Evolutionary conservation across 1,140 invertebrate genomes (phyloP), one percentile per base, ranked within the genome.

Genomic region (Drosophila sechellia): DNA sequence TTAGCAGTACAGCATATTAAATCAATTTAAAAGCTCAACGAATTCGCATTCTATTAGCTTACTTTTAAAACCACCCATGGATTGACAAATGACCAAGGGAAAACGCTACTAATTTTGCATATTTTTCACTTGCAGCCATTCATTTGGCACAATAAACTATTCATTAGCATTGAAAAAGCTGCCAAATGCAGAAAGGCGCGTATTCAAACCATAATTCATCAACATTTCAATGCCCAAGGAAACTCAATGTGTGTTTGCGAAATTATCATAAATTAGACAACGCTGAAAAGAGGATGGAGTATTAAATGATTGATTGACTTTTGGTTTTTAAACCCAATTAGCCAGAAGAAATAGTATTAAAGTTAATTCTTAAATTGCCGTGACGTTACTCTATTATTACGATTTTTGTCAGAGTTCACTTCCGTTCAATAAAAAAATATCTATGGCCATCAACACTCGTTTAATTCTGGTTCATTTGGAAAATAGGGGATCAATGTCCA

Each of bases 81-180:
- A 27, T 63, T 76, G 53, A 76, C 35, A 76, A 77, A 69, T 77
- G n/a, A 27, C 25, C 55, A 17, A 37, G 34, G 13, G 25, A 34
- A 17, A 45, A 15, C 56, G 27, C 22, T 5, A 49, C 37, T 42
- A 15, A 40, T 54, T 72, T 53, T 12, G 37, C 52, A 56, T 34
- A 50, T 66, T 75, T 64, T 65, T 65, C 40, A 48, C 73, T 59
- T 11, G 22, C 13, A 48, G 34, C 43, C 54, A 55, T 60, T 77
- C 74, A 77, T 77, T 31, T 49, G 20, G 46, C 43, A 66, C 54
- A 76, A 76, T 76, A 76, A 76, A 76, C 72, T 76, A 77, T 77
- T 77, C 74, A 77, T 77, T 77, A 77, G 63, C 72, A 68, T 54
- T 76, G 72, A 20, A 50, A 53, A 37, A 15, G 25, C 61, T 77